These are phyloP conservation scores for Cyprinella venusta DNA, from an alignment of 2,797 vertebrate genomes.

Conservation along the genomic window DNA sequence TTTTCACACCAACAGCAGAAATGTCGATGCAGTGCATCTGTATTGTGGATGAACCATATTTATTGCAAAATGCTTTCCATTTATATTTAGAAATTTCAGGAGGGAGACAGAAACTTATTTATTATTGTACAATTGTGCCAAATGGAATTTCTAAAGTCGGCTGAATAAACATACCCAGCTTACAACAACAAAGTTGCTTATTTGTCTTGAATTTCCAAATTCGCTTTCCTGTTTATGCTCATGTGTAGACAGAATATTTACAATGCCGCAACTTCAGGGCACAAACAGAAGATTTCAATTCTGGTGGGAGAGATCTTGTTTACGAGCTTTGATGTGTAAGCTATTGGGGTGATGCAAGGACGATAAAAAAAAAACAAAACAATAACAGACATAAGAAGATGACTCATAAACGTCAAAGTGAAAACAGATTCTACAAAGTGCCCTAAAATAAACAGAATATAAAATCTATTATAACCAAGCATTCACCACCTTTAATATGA, in stretches of 20 bases:
- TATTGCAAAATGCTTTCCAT: conserved; percentile 82
- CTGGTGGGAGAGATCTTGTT: conserved; percentile 20
- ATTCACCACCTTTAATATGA: neutral
- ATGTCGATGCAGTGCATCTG: conserved; percentile 82
- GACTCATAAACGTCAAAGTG: neutral
- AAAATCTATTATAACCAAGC: neutral
- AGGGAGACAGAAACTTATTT: conserved; percentile 78
- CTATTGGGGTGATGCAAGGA: neutral
- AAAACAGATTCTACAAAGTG: neutral
- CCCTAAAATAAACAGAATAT: neutral
- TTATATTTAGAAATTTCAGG: conserved; percentile 82
- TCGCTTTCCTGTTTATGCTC: conserved; percentile 46
- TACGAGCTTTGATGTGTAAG: conserved; percentile 10
- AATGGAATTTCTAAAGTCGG: conserved; percentile 78
- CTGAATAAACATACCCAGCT: conserved; percentile 82
- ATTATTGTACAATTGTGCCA: conserved; percentile 84
- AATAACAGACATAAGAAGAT: conserved; percentile 2
- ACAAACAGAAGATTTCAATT: conserved; percentile 29
- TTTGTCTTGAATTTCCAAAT: conserved; percentile 46
- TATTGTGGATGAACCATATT: conserved; percentile 82
- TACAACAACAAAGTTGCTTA: conserved; percentile 54
- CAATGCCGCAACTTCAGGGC: neutral
- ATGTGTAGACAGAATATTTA: conserved; percentile 27
- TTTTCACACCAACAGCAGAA: conserved; percentile 66
- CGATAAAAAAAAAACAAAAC: neutral